Evolutionary conservation across 2,888 invertebrate species (phyloP), one percentile per base, ranked within the genome.

Genomic region (Leptodirus hochenwartii): DNA sequence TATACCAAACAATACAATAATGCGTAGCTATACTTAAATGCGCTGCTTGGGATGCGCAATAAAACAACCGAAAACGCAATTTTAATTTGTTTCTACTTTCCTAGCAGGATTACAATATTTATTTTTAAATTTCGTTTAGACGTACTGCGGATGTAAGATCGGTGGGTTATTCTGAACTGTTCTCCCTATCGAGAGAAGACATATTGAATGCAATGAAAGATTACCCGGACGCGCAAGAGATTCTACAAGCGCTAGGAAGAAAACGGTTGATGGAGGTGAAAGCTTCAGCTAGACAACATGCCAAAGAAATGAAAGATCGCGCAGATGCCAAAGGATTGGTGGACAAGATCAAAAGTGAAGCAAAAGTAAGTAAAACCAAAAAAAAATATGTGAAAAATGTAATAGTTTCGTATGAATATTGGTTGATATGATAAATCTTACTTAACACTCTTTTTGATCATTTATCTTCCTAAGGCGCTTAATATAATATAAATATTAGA

Each of bases 61-160:
- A n/a, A n/a, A n/a, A n/a, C n/a, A n/a, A n/a, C 22, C 22, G n/a
- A 17, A n/a, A 10, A 13, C 13, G 6, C 11, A 8, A 12, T 11
- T 14, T 11, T 17, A 27, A 10, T 10, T n/a, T 27, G 6, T 20
- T 20, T 20, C 20, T 20, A 20, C 8, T 20, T 20, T 20, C 9
- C 9, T 20, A 6, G 20, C n/a, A 20, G 9, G 8, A 20, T 20
- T 6, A 9, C 6, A 20, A 20, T 8, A 6, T 20, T 6, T 8
- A 20, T 20, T 8, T 20, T 20, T 20, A 20, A 9, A 8, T 6
- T 6, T 8, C 8, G 41, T 49, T 4, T 51, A 91, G 91, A 48
- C 76, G 93, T 39, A 91, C 93, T 36, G 93, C 93, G 4, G 93
- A 93, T 51, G 93, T 93, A 3, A 69, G 90, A 31, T 91, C 91